Evolutionary conservation across 2,113 vertebrate species (phyloP), one percentile per base, ranked within the genome.

Genomic region (Miniopterus natalensis): DNA sequence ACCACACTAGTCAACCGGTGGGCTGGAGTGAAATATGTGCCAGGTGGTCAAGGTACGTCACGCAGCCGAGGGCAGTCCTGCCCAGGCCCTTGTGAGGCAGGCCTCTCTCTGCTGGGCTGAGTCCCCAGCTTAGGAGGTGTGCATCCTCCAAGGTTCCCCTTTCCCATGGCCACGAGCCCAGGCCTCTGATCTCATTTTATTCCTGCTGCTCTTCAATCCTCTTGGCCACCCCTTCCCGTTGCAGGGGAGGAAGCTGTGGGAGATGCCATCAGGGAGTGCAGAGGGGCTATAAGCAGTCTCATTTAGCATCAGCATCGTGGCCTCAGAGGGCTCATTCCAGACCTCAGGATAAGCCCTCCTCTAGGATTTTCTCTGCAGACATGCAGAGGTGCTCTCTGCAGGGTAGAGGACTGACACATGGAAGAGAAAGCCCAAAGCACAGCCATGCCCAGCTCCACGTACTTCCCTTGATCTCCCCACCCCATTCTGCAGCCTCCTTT

Each of bases 401-500:
- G 61, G 23, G 25, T 27, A 8, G 63, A 53, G 8, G 31, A 53
- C 4, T 21, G 13, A 31, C 23, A 71, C 6, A 15, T 4, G 29
- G 29, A 81, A 59, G 18, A 75, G 13, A 90, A 80, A 71, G 11
- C 14, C 42, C 27, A 36, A 59, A 40, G 1, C 23, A 14, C 11
- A 31, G 45, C 6, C 5, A 80, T 23, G 36, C 57, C 8, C 18
- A 5, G 6, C 4, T 36, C 8, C 42, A 27, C 23, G 53, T 25
- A 18, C n/a, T 70, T 42, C 88, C 45, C 10, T 65, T 91, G 55
- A 71, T 73, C 12, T 45, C 73, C 49, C 20, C 31, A 93, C 84
- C 92, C 36, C 83, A 10, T 13, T 55, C 45, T 31, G 79, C 80
- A 99, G 99, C 98, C 0, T 99, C 99, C 97, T 99, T 99, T 61